These are phyloP conservation scores for Liodrosophila aerea DNA, from an alignment of 2,888 invertebrate species.

Conservation along the genomic window DNA sequence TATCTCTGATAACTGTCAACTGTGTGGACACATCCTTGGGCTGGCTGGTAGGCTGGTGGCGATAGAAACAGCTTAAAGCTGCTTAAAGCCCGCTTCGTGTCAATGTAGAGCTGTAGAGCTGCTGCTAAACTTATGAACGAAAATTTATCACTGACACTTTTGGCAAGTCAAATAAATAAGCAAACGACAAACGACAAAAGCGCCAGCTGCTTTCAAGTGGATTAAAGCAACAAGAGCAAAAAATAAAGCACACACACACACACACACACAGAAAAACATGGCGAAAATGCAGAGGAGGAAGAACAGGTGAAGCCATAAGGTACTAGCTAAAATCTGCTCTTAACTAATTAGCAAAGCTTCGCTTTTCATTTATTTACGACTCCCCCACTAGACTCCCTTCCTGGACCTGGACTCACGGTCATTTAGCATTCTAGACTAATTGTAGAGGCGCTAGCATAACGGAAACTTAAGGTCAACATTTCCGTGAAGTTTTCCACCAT, in stretches of 20 bases:
- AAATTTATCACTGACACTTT: constrained; percentile 60
- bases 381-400: background rate
- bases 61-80: constrained; percentile 32
- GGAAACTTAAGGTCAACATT: too few species aligned
- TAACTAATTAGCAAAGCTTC: constrained; percentile 52
- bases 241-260: too few species aligned
- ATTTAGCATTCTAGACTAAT: constrained; percentile 30
- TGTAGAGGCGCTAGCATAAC: background rate
- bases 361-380: constrained; percentile 43
- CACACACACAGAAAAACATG: too few species aligned
- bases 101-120: background rate
- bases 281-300: background rate
- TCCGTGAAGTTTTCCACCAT: too few species aligned
- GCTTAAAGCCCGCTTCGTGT: constrained; percentile 7
- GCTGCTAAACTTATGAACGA: constrained; percentile 48
- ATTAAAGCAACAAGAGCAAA: constrained; percentile 28
- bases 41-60: too few species aligned
- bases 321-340: constrained; percentile 26
- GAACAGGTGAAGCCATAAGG: background rate
- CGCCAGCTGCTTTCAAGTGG: constrained; percentile 55
- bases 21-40: background rate
- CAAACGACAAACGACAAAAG: constrained; percentile 26
- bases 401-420: constrained; percentile 10
- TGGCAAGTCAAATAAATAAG: constrained; percentile 46
- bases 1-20: constrained; percentile 48